phyloP scores from a whole-genome alignment of 2,888 invertebrate species.

The Disparrhopalites patrizii region DNA sequence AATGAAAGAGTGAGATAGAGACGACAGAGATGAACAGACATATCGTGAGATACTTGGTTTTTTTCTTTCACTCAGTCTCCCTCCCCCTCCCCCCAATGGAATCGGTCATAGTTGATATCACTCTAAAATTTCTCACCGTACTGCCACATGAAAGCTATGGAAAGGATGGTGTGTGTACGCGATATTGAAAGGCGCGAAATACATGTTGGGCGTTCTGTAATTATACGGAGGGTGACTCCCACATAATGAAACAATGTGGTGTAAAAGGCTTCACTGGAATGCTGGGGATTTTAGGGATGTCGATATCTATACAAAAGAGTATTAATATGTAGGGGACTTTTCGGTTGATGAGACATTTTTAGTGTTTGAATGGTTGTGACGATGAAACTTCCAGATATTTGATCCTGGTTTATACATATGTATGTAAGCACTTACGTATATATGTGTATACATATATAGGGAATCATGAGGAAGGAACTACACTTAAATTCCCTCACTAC shows the following conservation, averaged over 20 bases:
- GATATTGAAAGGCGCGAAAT: too few species aligned
- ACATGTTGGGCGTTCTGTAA: too few species aligned
- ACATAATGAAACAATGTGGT: too few species aligned
- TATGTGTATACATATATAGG: background rate
- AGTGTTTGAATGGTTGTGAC: background rate
- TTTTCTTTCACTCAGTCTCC: too few species aligned
- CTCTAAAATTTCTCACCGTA: background rate
- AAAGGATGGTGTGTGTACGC: too few species aligned
- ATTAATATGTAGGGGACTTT: too few species aligned
- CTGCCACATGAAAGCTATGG: too few species aligned
- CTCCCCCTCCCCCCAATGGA: background rate
- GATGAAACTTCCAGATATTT: background rate
- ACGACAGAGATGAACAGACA: background rate
- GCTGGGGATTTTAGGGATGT: too few species aligned
- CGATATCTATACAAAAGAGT: too few species aligned
- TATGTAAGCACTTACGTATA: constrained; percentile 2
- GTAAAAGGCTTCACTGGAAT: too few species aligned
- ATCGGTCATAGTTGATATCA: background rate
- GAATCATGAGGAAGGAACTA: background rate
- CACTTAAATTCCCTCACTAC: background rate
- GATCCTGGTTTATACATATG: background rate
- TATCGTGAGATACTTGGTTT: background rate
- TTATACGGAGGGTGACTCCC: too few species aligned
- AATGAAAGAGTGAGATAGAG: background rate
- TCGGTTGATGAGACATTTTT: too few species aligned